Evolutionary conservation across 1,140 invertebrate genomes (phyloP).

Genomic region (Dufourea novaeangliae): DNA sequence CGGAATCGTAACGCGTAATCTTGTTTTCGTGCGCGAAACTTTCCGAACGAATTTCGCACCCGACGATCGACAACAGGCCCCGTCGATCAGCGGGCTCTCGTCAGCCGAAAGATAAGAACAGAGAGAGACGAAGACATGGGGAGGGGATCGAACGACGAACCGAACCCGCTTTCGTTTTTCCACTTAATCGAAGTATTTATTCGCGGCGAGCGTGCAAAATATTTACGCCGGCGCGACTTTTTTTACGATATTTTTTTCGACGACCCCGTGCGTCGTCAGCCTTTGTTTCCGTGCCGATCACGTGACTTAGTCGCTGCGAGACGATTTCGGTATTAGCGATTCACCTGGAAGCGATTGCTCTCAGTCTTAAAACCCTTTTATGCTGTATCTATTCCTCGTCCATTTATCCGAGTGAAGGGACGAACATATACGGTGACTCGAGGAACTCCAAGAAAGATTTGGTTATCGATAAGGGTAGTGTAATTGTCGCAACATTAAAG

Average conservation of each 20-base stretch:
- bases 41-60: background rate
- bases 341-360: too few species aligned
- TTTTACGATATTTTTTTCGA: conserved; percentile 34
- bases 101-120: conserved; percentile 2
- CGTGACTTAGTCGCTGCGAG: background rate
- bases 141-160: background rate
- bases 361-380: too few species aligned
- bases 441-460: too few species aligned
- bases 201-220: conserved; percentile 11
- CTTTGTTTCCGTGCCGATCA: conserved; percentile 16
- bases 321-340: too few species aligned
- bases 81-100: conserved; percentile 8
- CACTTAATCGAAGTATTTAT: conserved; percentile 14
- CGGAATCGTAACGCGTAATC: background rate
- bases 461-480: too few species aligned
- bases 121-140: background rate
- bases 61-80: background rate
- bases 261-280: background rate
- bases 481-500: too few species aligned
- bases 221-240: conserved; percentile 22
- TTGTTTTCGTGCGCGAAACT: conserved; percentile 32
- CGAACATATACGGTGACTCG: too few species aligned
- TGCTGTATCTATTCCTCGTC: too few species aligned
- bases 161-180: background rate
- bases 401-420: too few species aligned